Conservation (phyloP, 2,888 invertebrate genomes). For the Ectemnius continuus region DNA sequence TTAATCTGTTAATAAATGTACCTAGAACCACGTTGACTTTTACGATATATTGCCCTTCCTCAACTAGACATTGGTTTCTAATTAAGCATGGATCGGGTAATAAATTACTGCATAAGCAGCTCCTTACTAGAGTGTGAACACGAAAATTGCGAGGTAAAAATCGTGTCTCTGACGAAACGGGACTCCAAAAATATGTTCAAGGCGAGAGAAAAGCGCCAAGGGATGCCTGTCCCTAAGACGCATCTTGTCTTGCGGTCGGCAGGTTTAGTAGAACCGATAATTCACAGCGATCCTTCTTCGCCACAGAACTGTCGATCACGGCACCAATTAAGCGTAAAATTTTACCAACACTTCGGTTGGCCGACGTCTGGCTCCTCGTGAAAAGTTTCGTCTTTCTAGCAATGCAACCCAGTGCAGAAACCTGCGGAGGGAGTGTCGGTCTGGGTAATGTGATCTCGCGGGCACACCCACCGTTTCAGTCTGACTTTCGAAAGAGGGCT, state of each 20-base stretch:
- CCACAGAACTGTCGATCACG: constrained; percentile 40
- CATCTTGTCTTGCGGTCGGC: constrained; percentile 33
- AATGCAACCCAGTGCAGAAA: constrained; percentile 49
- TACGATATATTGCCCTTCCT: background rate
- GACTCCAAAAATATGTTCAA: constrained; percentile 58
- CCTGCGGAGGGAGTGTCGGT: constrained; percentile 38
- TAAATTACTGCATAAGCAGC: background rate
- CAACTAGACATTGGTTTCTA: background rate
- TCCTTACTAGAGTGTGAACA: constrained; percentile 47
- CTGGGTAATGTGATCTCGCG: constrained; percentile 50
- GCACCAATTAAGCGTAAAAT: constrained; percentile 66
- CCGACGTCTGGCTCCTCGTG: constrained; percentile 1
- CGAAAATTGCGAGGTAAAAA: constrained; percentile 33
- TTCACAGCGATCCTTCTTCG: constrained; percentile 35
- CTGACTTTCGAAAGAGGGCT: constrained; percentile 15
- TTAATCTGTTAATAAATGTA: constrained; percentile 42
- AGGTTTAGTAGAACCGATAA: constrained; percentile 35
- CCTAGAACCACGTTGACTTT: constrained; percentile 23
- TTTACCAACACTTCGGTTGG: constrained; percentile 53
- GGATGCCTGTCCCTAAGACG: constrained; percentile 24
- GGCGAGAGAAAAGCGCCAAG: constrained; percentile 45
- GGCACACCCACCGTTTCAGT: constrained; percentile 49
- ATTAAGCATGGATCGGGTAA: background rate
- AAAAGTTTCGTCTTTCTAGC: constrained; percentile 48
- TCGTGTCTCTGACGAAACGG: constrained; percentile 46